phyloP scores from a whole-genome alignment of 2,888 invertebrate species.

The Thelaira solivaga region DNA sequence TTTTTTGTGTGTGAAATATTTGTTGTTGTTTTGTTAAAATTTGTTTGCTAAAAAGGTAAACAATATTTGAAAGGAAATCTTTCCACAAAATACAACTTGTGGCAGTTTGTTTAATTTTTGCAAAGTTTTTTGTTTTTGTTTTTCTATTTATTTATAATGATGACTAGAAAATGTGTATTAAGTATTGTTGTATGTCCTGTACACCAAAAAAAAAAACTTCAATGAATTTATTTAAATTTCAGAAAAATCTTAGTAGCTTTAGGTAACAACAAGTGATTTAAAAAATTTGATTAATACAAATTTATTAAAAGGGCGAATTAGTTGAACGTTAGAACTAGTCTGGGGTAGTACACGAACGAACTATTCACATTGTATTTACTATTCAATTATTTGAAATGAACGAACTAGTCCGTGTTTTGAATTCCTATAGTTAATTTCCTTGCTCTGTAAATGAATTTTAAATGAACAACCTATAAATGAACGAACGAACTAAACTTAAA shows the following conservation, averaged over 20 bases:
- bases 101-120: background rate
- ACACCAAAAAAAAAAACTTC: background rate
- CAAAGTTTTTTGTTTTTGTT: background rate
- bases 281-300: too few species aligned
- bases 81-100: slow-evolving; percentile 10
- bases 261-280: too few species aligned
- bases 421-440: too few species aligned
- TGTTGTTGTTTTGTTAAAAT: slow-evolving; percentile 7
- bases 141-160: background rate
- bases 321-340: too few species aligned
- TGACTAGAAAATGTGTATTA: background rate
- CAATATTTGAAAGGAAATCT: background rate
- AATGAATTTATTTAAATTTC: background rate
- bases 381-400: too few species aligned
- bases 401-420: too few species aligned
- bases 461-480: too few species aligned
- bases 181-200: background rate
- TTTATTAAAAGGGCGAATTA: too few species aligned
- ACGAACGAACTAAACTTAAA: too few species aligned
- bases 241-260: background rate
- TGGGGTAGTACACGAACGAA: too few species aligned
- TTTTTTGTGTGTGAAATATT: background rate
- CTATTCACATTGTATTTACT: too few species aligned
- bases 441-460: too few species aligned
- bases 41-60: slow-evolving; percentile 16